Conservation (phyloP, 2,113 vertebrate species). For the Ochotona princeps region DNA sequence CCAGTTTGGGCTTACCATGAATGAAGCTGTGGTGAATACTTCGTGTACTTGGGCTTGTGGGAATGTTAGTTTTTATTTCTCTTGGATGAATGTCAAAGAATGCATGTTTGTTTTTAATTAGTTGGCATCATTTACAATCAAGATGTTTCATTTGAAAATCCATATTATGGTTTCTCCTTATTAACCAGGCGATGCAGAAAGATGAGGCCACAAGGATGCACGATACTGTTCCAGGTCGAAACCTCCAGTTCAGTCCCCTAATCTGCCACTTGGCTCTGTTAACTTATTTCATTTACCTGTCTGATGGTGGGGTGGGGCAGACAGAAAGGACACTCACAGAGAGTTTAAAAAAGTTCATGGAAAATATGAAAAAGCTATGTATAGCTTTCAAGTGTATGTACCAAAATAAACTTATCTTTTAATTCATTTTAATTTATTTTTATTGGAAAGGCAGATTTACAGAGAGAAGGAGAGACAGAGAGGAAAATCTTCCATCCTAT, state of each 20-base stretch:
- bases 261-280: rapidly evolving
- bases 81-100: neutral
- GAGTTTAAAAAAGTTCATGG: too few relatives aligned
- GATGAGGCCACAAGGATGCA: neutral
- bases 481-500: too few relatives aligned
- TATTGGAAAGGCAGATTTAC: too few relatives aligned
- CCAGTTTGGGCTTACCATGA: neutral
- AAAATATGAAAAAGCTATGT: too few relatives aligned
- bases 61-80: neutral
- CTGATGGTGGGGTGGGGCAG: neutral
- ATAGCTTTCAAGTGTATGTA: too few relatives aligned
- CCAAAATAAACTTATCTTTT: too few relatives aligned
- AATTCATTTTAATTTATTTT: too few relatives aligned
- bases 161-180: neutral
- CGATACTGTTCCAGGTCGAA: neutral
- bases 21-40: neutral
- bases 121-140: neutral
- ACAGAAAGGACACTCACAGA: too few relatives aligned
- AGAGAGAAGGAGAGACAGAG: too few relatives aligned
- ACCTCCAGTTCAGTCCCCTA: neutral
- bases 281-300: neutral
- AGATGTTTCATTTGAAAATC: neutral
- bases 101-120: neutral
- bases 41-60: neutral
- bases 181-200: slow-evolving; percentile 3